Evolutionary conservation across 2,888 invertebrate species (phyloP).

Genomic region (Crossocerus cetratus): DNA sequence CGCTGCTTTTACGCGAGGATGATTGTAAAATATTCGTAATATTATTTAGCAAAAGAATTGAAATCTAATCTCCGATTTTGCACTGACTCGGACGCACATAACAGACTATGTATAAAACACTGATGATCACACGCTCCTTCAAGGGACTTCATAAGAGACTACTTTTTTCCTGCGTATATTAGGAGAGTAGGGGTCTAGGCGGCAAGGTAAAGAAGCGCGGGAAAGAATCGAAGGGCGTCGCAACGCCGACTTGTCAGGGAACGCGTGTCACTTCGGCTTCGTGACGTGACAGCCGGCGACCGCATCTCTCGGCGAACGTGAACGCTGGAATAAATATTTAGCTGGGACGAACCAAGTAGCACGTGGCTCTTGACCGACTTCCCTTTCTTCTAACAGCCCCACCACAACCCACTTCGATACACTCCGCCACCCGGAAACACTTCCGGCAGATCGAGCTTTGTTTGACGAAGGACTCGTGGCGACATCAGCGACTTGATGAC

Average conservation of each 20-base stretch:
- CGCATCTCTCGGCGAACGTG: not conserved
- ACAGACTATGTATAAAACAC: too few species aligned
- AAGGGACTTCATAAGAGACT: too few species aligned
- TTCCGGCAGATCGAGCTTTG: conserved; percentile 1
- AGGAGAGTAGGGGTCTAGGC: too few species aligned
- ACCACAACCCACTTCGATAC: not conserved
- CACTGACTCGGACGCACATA: too few species aligned
- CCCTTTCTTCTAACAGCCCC: not conserved
- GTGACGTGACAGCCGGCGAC: conserved; percentile 28
- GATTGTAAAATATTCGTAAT: too few species aligned
- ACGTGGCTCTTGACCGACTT: conserved; percentile 26
- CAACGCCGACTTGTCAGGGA: conserved; percentile 33
- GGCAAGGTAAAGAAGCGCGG: not conserved
- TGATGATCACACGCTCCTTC: too few species aligned
- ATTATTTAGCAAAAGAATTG: too few species aligned
- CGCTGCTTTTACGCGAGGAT: too few species aligned
- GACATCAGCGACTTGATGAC: not conserved
- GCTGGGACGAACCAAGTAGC: conserved; percentile 9
- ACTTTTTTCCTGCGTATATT: too few species aligned
- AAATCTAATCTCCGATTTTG: conserved; percentile 10
- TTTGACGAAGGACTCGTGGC: not conserved
- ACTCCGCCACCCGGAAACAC: not conserved
- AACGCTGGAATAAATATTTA: conserved; percentile 46
- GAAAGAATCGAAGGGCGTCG: not conserved
- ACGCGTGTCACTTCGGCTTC: conserved; percentile 13